Conservation (phyloP, 2,797 vertebrate genomes). For the Potorous gilbertii region DNA sequence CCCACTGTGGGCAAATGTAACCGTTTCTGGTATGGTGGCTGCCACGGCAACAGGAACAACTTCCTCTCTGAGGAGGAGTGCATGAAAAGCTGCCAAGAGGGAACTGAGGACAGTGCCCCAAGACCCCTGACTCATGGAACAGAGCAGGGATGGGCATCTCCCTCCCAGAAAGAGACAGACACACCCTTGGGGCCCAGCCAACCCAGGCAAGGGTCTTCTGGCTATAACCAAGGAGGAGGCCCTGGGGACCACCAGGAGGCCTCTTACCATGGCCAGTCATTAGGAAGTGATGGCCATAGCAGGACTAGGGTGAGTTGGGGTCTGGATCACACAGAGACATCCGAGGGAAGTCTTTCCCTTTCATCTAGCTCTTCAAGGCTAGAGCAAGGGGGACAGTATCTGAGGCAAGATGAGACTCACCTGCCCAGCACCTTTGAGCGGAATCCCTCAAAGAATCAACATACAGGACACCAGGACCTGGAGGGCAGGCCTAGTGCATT, state of each 20-base stretch:
- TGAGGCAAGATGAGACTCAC: neutral
- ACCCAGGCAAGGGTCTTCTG: neutral
- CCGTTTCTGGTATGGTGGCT: constrained; percentile 96
- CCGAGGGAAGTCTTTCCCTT: constrained; percentile 22
- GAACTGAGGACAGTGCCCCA: constrained; percentile 24
- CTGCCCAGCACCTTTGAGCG: neutral
- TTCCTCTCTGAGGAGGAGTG: constrained; percentile 91
- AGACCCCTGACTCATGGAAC: accelerated
- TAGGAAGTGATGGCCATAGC: neutral
- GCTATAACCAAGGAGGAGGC: neutral
- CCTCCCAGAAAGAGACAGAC: constrained; percentile 24
- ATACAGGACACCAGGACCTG: neutral
- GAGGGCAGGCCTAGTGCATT: constrained; percentile 5
- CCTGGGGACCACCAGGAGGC: neutral
- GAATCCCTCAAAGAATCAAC: neutral
- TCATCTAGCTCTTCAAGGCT: constrained; percentile 15
- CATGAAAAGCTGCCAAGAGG: constrained; percentile 84
- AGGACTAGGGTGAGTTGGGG: neutral
- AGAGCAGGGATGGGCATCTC: neutral
- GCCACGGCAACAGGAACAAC: constrained; percentile 95
- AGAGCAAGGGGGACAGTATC: neutral
- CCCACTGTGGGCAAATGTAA: constrained; percentile 87
- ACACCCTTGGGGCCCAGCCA: constrained; percentile 17
- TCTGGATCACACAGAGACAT: neutral
- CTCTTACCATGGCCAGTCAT: neutral